Percentiles rank a stretch among this genome's conserved stretches.
Evolutionary conservation across 2,113 vertebrate genomes (phyloP).

Genomic region (Psophia crepitans): DNA sequence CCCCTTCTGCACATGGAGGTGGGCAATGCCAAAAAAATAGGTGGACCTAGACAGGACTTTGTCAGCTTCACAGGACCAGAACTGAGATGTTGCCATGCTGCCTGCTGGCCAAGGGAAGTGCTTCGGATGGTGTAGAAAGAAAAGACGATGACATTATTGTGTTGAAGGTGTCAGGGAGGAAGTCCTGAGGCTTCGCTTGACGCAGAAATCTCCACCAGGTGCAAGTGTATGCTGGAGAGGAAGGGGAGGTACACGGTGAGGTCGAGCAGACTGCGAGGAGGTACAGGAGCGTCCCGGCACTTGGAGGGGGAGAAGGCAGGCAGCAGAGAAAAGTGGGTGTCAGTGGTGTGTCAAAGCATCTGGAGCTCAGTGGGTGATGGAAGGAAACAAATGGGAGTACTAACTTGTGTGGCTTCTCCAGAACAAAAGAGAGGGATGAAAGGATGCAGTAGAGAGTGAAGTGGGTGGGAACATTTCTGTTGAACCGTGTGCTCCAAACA

Average conservation of each 20-base stretch:
- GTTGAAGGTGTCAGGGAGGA: background rate
- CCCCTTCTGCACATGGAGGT: background rate
- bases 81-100: background rate
- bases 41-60: background rate
- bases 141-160: background rate
- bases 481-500: background rate
- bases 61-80: background rate
- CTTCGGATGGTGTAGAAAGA: background rate
- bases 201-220: background rate
- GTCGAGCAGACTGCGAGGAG: background rate
- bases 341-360: background rate
- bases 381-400: background rate
- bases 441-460: background rate
- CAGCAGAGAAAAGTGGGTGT: background rate
- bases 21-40: background rate
- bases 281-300: background rate
- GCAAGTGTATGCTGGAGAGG: background rate
- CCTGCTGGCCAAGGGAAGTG: background rate
- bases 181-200: background rate
- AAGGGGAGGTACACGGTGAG: accelerated
- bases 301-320: background rate
- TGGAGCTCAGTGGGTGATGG: background rate
- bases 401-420: background rate
- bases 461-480: background rate
- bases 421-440: background rate